Evolutionary conservation across 2,113 vertebrate species (phyloP), one percentile per base, ranked within the genome.

Genomic region (Sarotherodon lohbergeri): DNA sequence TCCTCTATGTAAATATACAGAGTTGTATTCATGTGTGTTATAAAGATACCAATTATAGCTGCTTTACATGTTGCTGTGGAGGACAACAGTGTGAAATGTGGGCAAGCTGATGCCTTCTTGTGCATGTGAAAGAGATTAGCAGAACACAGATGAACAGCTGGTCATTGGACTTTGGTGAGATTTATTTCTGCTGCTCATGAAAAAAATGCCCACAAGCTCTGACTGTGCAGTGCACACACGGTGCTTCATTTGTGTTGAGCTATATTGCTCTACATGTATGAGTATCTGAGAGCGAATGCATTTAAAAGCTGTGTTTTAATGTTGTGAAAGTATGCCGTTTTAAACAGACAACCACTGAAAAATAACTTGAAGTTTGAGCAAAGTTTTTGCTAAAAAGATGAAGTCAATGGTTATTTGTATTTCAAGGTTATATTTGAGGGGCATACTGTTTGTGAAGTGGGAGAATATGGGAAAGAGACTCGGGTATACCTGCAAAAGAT

Each of bases 111-210:
- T 82, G 76, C 82, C 88, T 83, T 84, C 43, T 27, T 82, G 57
- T 86, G 56, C 89, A 92, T 90, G 85, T 86, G 84, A 93, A 50
- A 83, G 82, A 86, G 73, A 89, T 91, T 90, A 89, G 54, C 55
- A 41, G 36, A 80, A 43, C 63, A 68, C 81, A 89, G 54, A 46
- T 81, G 82, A 87, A 89, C 91, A 91, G 91, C 89, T 91, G 90
- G 80, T 90, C 73, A 71, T 41, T 82, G n/a, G 82, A 90, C 85
- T 93, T 88, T 27, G 80, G 83, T 48, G 78, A 90, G 46, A 88
- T 63, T 81, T 87, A 84, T 82, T 89, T 89, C 36, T 86, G 63
- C 78, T 82, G 39, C 32, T 73, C 46, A 80, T 84, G 54, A 82
- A 86, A 85, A 68, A 88, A 84, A 68, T 59, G 34, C 17, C 24